Conservation (phyloP, 2,888 invertebrate species). For the Globia sparganii region DNA sequence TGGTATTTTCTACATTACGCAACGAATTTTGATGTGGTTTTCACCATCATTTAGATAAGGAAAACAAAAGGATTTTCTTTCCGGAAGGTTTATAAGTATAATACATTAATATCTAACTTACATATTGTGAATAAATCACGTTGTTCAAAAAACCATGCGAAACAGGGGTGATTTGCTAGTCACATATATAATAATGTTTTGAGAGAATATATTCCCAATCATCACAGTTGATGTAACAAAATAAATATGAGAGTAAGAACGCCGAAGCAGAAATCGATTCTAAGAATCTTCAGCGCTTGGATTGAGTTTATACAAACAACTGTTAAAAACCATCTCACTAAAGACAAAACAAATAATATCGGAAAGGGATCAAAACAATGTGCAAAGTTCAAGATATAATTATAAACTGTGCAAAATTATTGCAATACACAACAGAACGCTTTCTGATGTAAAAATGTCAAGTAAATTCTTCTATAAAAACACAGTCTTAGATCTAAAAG, state of each 20-base stretch:
- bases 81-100: background rate
- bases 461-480: constrained; percentile 26
- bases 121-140: too few species aligned
- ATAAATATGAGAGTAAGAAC: background rate
- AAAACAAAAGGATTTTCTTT: too few species aligned
- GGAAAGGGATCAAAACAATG: background rate
- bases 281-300: background rate
- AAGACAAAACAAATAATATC: constrained; percentile 25
- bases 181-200: background rate
- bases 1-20: background rate
- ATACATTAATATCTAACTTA: too few species aligned
- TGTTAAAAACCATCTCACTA: background rate
- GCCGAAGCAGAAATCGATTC: background rate
- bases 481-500: constrained; percentile 26
- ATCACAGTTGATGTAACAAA: background rate
- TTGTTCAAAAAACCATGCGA: too few species aligned
- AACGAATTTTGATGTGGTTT: background rate
- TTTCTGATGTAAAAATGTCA: constrained; percentile 35
- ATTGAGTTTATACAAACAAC: constrained; percentile 4
- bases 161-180: too few species aligned
- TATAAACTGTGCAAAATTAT: constrained; percentile 19
- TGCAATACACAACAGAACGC: constrained; percentile 16
- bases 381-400: background rate
- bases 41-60: background rate
- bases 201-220: background rate